These are phyloP conservation scores for Rhinichthys osculus DNA, from an alignment of 2,797 vertebrate genomes.

Conservation along the genomic window DNA sequence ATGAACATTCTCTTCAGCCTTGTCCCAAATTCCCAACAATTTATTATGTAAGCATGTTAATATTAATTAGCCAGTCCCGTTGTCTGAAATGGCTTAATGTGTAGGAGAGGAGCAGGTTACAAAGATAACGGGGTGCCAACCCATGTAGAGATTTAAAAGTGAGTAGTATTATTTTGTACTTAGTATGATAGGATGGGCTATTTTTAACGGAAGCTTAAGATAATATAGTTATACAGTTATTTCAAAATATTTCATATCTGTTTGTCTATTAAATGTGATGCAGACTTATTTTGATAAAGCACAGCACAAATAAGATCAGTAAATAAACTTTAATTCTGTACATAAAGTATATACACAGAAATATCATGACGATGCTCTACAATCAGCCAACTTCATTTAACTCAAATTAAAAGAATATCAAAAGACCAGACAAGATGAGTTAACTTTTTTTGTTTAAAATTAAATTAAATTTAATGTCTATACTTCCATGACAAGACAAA, in stretches of 20 bases:
- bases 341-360: slow-evolving; percentile 74
- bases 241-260: too few relatives aligned
- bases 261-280: neutral
- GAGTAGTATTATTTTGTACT: neutral
- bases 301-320: slow-evolving; percentile 63
- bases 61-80: too few relatives aligned
- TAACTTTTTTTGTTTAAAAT: neutral
- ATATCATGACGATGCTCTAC: slow-evolving; percentile 58
- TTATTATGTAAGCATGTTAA: too few relatives aligned
- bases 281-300: neutral
- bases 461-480: too few relatives aligned
- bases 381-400: slow-evolving; percentile 34
- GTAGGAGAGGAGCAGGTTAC: neutral
- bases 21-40: too few relatives aligned
- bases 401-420: slow-evolving; percentile 65
- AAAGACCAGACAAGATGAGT: slow-evolving; percentile 49
- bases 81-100: too few relatives aligned
- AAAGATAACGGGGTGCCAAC: neutral
- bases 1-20: too few relatives aligned
- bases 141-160: neutral
- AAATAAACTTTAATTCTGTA: slow-evolving; percentile 73
- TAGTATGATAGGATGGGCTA: neutral
- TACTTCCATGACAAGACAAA: too few relatives aligned
- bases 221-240: too few relatives aligned
- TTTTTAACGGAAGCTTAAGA: too few relatives aligned